Evolutionary conservation across 2,888 invertebrate species (phyloP), one percentile per base, ranked within the genome.

Genomic region (Trissoscelio sp.): DNA sequence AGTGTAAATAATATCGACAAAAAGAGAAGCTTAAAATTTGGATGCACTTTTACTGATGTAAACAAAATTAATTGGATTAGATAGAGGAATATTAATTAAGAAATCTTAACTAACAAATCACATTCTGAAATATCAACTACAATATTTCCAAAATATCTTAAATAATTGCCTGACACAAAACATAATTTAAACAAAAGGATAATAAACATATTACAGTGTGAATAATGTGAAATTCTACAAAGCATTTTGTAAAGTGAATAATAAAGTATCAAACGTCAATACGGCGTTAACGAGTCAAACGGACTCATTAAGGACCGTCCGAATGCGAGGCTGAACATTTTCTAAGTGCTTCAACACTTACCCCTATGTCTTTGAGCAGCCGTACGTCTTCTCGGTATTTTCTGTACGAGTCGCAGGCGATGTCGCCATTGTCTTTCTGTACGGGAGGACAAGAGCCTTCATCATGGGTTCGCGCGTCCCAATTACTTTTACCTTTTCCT

Each of bases 321-420:
- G 18, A 16, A 39, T 51, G 44, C 20, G 16, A 39, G 39, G 4
- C 14, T 14, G 31, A 55, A 60, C 6, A 57, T 62, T 60, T 22
- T 57, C 28, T 39, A 22, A 48, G 48, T 14, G 7, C 22, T 69
- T 11, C n/a, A 44, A 44, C 42, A 74, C 84, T 83, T 46, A 87
- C 86, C 6, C 86, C 86, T 11, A 87, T 81, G 11, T 84, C 72
- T 57, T 84, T 86, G 20, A 84, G 42, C 34, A 84, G 39, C 42
- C 28, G 39, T 12, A 86, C 75, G 60, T 88, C 91, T 88, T 94
- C 94, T 86, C 93, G 92, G 88, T 94, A 95, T 73, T 93, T 93
- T 87, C 95, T 93, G 87, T 95, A 95, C 11, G 95, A 95, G 88
- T 95, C 94, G 28, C 95, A 94, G 0, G 96, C 94, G 0, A 95